Conservation (phyloP, 2,113 vertebrate genomes). For the Willisornis vidua region DNA sequence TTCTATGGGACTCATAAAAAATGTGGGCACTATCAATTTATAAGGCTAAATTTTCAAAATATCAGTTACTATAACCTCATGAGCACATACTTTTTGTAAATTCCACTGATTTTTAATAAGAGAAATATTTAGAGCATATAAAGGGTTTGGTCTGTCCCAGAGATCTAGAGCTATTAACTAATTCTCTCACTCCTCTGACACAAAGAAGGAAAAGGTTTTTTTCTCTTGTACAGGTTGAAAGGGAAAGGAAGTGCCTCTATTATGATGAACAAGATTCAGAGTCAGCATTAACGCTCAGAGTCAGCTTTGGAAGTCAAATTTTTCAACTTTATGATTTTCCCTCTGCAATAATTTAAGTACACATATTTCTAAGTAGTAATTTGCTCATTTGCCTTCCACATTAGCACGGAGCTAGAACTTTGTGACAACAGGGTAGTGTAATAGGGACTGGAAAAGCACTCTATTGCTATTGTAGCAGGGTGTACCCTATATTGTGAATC, state of each 20-base stretch:
- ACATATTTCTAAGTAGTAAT: neutral
- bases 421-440: neutral
- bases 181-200: neutral
- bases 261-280: neutral
- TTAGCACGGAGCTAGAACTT: neutral
- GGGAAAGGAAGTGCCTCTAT: neutral
- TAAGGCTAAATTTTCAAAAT: neutral
- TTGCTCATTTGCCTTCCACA: neutral
- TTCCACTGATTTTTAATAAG: neutral
- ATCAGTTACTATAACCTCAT: neutral
- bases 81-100: neutral
- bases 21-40: neutral
- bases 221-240: neutral
- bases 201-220: neutral
- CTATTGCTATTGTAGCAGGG: neutral
- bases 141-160: neutral
- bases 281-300: neutral
- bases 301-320: neutral
- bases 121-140: neutral
- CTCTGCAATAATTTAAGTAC: neutral
- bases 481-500: neutral
- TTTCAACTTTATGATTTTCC: neutral
- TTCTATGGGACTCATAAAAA: neutral
- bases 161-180: neutral
- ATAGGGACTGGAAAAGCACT: neutral